These are phyloP conservation scores for Nannoperca obscura DNA, from an alignment of 2,797 vertebrate genomes.

Conservation along the genomic window DNA sequence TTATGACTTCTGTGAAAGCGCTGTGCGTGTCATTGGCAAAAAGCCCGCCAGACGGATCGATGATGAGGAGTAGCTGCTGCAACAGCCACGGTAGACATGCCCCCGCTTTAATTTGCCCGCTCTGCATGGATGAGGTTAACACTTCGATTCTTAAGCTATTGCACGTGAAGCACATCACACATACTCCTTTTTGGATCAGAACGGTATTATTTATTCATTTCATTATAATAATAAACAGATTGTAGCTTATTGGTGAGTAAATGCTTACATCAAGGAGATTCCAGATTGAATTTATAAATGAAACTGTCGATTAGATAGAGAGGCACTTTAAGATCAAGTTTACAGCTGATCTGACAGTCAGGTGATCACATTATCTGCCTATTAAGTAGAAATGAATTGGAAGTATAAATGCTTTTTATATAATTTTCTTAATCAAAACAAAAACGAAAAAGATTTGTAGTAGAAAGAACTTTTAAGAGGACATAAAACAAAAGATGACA, in stretches of 20 bases:
- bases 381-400: neutral
- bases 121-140: constrained; percentile 55
- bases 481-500: constrained; percentile 7
- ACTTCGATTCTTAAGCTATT: constrained; percentile 44
- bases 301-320: neutral
- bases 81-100: constrained; percentile 57
- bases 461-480: neutral
- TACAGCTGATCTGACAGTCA: neutral
- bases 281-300: neutral
- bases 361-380: neutral
- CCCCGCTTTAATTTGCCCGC: constrained; percentile 59
- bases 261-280: neutral
- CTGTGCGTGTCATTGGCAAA: constrained; percentile 72
- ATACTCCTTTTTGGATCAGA: constrained; percentile 22
- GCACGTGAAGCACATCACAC: constrained; percentile 24
- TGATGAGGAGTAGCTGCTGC: constrained; percentile 67
- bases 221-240: neutral
- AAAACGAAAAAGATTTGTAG: neutral
- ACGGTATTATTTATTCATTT: constrained; percentile 19
- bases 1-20: constrained; percentile 67
- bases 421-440: neutral
- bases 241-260: neutral
- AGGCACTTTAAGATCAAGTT: neutral
- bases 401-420: neutral
- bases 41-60: constrained; percentile 64